phyloP scores from a whole-genome alignment of 2,888 invertebrate genomes.

The Auanema freiburgensis region DNA sequence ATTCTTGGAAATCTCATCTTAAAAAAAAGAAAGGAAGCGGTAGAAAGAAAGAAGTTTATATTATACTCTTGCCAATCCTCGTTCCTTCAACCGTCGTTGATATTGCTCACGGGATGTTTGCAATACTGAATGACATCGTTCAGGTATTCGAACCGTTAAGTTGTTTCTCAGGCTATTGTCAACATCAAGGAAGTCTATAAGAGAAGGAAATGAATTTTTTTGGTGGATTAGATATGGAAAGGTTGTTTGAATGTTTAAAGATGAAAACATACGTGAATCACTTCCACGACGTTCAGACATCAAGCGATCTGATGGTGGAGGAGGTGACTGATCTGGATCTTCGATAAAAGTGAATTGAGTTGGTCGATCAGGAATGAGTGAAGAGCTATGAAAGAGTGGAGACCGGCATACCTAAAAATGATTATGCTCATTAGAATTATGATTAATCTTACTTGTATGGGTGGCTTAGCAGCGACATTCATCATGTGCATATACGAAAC shows the following conservation, averaged over 20 bases:
- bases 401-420: constrained; percentile 47
- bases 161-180: constrained; percentile 33
- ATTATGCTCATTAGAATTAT: not conserved
- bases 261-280: constrained; percentile 40
- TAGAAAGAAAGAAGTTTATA: not conserved
- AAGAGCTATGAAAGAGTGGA: constrained; percentile 47
- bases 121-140: constrained; percentile 46
- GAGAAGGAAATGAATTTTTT: too few relatives aligned
- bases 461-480: constrained; percentile 48
- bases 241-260: not conserved
- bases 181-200: constrained; percentile 39
- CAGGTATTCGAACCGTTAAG: constrained; percentile 40
- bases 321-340: constrained; percentile 24
- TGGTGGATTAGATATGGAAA: not conserved
- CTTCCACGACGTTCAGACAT: constrained; percentile 36
- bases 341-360: constrained; percentile 37
- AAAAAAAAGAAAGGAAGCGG: not conserved
- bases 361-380: constrained; percentile 48
- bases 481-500: constrained; percentile 44
- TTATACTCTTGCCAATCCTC: constrained; percentile 32
- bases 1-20: constrained; percentile 42
- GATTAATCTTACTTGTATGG: constrained; percentile 35
- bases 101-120: constrained; percentile 47
- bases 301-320: constrained; percentile 30
- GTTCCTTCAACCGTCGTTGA: constrained; percentile 39